Evolutionary conservation across 2,888 invertebrate genomes (phyloP).

Genomic region (Drosophila suboccidentalis): DNA sequence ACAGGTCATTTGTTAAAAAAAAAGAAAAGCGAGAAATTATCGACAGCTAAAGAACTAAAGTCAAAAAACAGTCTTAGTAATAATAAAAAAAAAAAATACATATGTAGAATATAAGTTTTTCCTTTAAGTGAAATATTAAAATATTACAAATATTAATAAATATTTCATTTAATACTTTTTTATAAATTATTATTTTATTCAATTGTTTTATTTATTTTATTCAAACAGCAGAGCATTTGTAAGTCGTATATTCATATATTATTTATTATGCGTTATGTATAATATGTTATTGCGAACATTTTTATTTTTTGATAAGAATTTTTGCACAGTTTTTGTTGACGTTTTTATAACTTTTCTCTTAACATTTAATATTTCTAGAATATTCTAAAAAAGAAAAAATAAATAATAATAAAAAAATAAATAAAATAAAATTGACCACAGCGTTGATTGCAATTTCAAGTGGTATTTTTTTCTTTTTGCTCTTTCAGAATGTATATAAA

Average conservation of each 20-base stretch:
- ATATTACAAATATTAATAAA: too few relatives aligned
- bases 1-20: not conserved
- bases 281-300: slow-evolving; percentile 1
- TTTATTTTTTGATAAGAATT: slow-evolving; percentile 25
- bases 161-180: not conserved
- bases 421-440: slow-evolving; percentile 7
- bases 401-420: not conserved
- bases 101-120: not conserved
- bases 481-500: slow-evolving; percentile 20
- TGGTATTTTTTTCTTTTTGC: too few relatives aligned
- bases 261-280: not conserved
- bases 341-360: slow-evolving; percentile 10
- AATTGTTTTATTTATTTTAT: not conserved
- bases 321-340: slow-evolving; percentile 14
- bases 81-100: not conserved
- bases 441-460: slow-evolving; percentile 30
- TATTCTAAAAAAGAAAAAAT: not conserved
- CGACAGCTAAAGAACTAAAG: not conserved
- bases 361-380: slow-evolving; percentile 6
- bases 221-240: slow-evolving; percentile 4
- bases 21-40: not conserved
- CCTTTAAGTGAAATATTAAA: not conserved
- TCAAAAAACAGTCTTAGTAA: not conserved
- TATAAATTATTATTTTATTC: not conserved
- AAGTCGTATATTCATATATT: not conserved